phyloP scores from a whole-genome alignment of 2,113 vertebrate species.

The Candoia aspera region DNA sequence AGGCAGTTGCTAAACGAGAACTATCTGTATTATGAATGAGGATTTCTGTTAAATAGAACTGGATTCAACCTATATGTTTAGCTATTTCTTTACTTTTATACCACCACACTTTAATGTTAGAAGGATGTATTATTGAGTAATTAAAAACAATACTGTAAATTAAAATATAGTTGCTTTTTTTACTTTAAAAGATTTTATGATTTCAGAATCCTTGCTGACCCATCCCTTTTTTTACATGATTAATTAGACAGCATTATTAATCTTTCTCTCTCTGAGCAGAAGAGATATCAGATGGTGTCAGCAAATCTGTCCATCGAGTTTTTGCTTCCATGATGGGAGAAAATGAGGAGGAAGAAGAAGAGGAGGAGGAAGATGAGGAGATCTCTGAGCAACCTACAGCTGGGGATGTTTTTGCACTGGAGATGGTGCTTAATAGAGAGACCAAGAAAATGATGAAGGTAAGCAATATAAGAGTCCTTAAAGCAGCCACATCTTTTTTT shows the following conservation, averaged over 20 bases:
- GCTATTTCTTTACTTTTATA: no score
- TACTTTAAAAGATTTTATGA: not conserved
- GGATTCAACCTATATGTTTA: no score
- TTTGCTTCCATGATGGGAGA: constrained; percentile 95
- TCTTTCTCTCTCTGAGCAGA: constrained; percentile 57
- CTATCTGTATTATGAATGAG: no score
- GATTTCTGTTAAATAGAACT: no score
- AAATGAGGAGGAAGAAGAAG: constrained; percentile 72
- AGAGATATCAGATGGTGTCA: constrained; percentile 87
- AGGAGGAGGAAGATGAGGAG: constrained; percentile 76
- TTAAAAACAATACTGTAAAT: not conserved
- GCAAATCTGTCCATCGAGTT: constrained; percentile 89
- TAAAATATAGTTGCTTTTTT: not conserved
- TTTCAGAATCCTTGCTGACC: not conserved
- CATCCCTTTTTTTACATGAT: not conserved
- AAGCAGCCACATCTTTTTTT: not conserved
- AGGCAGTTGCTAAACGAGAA: no score
- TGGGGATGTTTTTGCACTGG: constrained; percentile 92
- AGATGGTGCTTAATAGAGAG: constrained; percentile 96
- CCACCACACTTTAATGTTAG: not conserved
- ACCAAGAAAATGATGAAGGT: constrained; percentile 98
- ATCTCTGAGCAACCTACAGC: constrained; percentile 78
- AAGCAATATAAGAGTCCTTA: constrained; percentile 49
- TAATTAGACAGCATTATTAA: not conserved
- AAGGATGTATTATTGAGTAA: not conserved